Evolutionary conservation across 2,797 vertebrate species (phyloP).

Genomic region (Platalea minor): DNA sequence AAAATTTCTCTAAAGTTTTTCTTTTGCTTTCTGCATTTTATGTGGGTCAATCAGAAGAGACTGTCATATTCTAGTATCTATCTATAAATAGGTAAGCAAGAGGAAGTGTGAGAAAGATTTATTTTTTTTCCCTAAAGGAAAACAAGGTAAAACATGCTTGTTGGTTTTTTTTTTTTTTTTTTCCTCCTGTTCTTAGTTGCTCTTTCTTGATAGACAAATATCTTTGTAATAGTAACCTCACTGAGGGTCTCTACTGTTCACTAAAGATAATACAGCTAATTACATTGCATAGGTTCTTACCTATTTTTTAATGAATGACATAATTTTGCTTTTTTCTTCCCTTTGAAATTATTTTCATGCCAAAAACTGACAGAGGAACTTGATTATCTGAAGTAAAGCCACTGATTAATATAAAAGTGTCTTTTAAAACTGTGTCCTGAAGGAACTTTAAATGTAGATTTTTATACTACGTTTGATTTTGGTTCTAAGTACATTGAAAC

Average conservation of each 20-base stretch:
- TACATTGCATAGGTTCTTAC: neutral
- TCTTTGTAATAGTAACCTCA: neutral
- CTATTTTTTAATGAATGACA: neutral
- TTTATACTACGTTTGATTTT: neutral
- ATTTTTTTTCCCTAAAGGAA: neutral
- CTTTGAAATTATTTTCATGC: neutral
- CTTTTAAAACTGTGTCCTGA: neutral
- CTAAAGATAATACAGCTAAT: neutral
- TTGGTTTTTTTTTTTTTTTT: neutral
- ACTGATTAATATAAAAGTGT: neutral
- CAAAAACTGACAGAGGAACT: neutral
- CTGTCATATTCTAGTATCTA: neutral
- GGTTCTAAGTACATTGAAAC: neutral
- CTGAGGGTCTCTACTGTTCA: slow-evolving; percentile 21
- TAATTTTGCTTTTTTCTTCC: neutral
- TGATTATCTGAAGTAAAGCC: neutral
- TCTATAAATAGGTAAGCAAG: neutral
- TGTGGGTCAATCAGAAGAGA: neutral
- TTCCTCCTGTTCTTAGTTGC: neutral
- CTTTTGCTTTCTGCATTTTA: neutral
- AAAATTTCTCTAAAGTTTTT: neutral
- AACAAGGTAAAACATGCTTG: neutral
- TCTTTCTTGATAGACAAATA: neutral
- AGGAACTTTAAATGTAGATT: neutral
- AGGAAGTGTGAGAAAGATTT: neutral